Conservation (phyloP, 2,888 invertebrate species). For the Priocnemis perturbator region DNA sequence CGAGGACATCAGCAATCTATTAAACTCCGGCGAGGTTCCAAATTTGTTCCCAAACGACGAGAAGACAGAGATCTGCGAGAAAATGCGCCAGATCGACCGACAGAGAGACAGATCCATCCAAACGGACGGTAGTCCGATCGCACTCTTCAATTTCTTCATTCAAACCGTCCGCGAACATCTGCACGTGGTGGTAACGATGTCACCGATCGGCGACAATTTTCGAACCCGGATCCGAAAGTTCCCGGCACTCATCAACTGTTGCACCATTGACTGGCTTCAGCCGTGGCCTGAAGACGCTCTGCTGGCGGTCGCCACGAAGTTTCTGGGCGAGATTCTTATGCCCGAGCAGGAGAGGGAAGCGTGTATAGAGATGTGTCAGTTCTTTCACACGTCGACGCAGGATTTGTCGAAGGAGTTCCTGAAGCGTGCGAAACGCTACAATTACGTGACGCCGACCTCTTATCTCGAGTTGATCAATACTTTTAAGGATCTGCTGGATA, state of each 20-base stretch:
- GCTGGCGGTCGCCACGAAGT: constrained; percentile 87
- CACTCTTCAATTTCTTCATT: constrained; percentile 94
- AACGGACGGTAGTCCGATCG: constrained; percentile 94
- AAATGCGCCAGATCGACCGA: constrained; percentile 93
- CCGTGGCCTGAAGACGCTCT: constrained; percentile 96
- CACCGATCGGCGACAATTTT: constrained; percentile 91
- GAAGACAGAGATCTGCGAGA: constrained; percentile 92
- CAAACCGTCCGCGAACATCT: constrained; percentile 91
- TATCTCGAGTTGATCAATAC: constrained; percentile 94
- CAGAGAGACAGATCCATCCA: constrained; percentile 90
- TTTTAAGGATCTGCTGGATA: constrained; percentile 86
- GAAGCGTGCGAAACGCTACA: constrained; percentile 82
- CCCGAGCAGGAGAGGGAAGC: constrained; percentile 83
- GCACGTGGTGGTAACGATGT: constrained; percentile 93
- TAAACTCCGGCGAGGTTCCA: constrained; percentile 95
- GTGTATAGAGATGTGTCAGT: constrained; percentile 92
- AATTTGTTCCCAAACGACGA: constrained; percentile 92
- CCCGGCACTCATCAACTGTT: constrained; percentile 94
- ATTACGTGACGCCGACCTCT: constrained; percentile 95
- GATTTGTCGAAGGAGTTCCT: constrained; percentile 82
- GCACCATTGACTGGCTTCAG: constrained; percentile 97
- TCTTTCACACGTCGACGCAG: constrained; percentile 91
- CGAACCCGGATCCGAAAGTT: constrained; percentile 90
- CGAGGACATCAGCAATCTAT: constrained; percentile 93
- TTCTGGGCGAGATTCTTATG: constrained; percentile 87